These are phyloP conservation scores for Coregonus clupeaformis DNA, from an alignment of 2,113 vertebrate species.

Conservation along the genomic window DNA sequence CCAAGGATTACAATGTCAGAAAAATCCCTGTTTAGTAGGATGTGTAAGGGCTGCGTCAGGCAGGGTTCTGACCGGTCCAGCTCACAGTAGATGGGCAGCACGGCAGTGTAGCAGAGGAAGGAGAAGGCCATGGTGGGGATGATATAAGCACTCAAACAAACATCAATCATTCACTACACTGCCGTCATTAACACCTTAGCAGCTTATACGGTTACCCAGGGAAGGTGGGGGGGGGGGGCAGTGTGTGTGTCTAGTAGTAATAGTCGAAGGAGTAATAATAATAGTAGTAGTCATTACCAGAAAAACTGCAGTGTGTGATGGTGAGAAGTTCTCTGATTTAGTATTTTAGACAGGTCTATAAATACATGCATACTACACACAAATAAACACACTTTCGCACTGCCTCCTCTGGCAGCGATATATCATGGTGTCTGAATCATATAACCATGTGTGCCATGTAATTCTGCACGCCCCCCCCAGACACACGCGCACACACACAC, in stretches of 20 bases:
- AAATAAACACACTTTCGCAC: background rate
- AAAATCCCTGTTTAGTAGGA: background rate
- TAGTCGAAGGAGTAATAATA: conserved; percentile 4
- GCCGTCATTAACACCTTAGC: conserved; percentile 41
- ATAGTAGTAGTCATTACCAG: conserved; percentile 5
- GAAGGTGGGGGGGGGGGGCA: background rate
- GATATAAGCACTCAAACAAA: conserved; percentile 84
- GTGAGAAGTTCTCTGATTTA: background rate
- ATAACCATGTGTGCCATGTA: background rate
- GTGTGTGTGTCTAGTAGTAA: conserved; percentile 9
- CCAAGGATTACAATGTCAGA: background rate
- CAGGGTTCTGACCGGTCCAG: conserved; percentile 73
- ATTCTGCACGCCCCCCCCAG: conserved; percentile 17
- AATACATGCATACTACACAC: background rate
- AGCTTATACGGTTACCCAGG: conserved; percentile 28
- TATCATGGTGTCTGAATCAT: too few relatives aligned
- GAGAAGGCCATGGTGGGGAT: conserved; percentile 98
- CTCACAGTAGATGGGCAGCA: conserved; percentile 95
- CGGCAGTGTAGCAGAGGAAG: conserved; percentile 95
- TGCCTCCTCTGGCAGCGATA: too few relatives aligned
- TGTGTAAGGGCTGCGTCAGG: background rate
- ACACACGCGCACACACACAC: conserved; percentile 11
- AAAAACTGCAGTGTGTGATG: conserved; percentile 18
- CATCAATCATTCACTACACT: conserved; percentile 20
- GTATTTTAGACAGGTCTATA: background rate